A percentile compares a stretch with the other conserved stretches of the same genome.
phyloP scores from a whole-genome alignment of 2,888 invertebrate genomes.

The Catocala fraxini region DNA sequence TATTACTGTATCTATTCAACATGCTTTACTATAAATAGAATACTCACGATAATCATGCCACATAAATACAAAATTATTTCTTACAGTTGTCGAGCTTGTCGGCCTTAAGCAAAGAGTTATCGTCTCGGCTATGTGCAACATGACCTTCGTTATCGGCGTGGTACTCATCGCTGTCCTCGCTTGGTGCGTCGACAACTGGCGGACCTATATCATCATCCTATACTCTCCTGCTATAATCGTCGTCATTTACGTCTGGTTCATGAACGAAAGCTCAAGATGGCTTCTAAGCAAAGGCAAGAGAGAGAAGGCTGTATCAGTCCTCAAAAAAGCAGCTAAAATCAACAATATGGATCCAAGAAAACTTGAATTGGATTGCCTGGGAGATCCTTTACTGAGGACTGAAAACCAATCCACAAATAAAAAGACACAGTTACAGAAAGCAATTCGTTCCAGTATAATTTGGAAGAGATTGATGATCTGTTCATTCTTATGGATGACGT shows the following conservation, averaged over 20 bases:
- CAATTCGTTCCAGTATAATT: slow-evolving; percentile 86
- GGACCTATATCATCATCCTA: slow-evolving; percentile 89
- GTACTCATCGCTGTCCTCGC: slow-evolving; percentile 91
- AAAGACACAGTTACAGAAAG: slow-evolving; percentile 79
- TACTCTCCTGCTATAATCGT: slow-evolving; percentile 91
- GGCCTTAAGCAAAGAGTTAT: slow-evolving; percentile 92
- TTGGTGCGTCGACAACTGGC: slow-evolving; percentile 92
- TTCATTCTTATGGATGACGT: slow-evolving; percentile 93
- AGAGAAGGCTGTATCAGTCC: slow-evolving; percentile 89
- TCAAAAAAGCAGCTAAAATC: slow-evolving; percentile 89
- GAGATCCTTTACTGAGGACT: slow-evolving; percentile 73
- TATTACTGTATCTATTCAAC: too few species aligned
- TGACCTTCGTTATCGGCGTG: slow-evolving; percentile 93
- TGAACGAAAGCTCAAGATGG: slow-evolving; percentile 94
- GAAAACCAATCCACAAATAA: slow-evolving; percentile 71
- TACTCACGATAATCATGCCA: slow-evolving; percentile 16
- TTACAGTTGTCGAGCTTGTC: slow-evolving; percentile 92
- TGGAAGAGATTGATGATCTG: slow-evolving; percentile 89
- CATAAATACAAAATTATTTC: slow-evolving; percentile 41
- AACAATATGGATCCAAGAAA: slow-evolving; percentile 87
- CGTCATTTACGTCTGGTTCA: slow-evolving; percentile 90
- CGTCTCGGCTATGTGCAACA: slow-evolving; percentile 91
- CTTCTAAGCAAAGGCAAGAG: slow-evolving; percentile 90
- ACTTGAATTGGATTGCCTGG: slow-evolving; percentile 79
- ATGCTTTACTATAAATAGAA: slow-evolving; percentile 16